Percentiles rank a stretch among this genome's conserved stretches.
Evolutionary conservation across 2,113 vertebrate species (phyloP).

Genomic region (Anoplopoma fimbria): DNA sequence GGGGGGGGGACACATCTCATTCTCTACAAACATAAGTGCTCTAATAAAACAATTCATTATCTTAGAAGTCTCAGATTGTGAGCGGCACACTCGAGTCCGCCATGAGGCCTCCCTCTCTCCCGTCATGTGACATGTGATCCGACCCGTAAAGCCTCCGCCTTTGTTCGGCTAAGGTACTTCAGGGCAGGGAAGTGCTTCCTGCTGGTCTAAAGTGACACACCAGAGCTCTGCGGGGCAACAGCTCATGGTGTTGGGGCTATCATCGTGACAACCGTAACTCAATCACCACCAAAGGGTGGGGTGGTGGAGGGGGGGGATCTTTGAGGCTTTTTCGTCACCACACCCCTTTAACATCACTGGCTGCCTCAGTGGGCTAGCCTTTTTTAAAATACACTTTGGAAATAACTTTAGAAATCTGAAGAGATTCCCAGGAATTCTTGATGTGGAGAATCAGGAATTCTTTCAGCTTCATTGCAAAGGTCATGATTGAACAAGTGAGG

Average conservation of each 20-base stretch:
- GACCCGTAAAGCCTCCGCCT: conserved; percentile 44
- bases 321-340: conserved; percentile 47
- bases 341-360: conserved; percentile 43
- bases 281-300: conserved; percentile 42
- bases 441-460: conserved; percentile 41
- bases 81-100: conserved; percentile 47
- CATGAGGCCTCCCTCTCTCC: conserved; percentile 47
- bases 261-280: conserved; percentile 45
- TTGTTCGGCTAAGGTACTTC: conserved; percentile 16
- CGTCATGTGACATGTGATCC: conserved; percentile 53
- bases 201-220: conserved; percentile 74
- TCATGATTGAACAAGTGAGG: conserved; percentile 47
- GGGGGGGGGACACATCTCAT: conserved; percentile 64
- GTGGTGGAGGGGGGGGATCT: conserved; percentile 33
- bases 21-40: conserved; percentile 73
- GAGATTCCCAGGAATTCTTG: conserved; percentile 36
- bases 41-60: conserved; percentile 63
- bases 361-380: conserved; percentile 27
- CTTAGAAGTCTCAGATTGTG: conserved; percentile 62
- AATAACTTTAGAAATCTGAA: conserved; percentile 62
- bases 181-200: conserved; percentile 70
- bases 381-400: conserved; percentile 74
- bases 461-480: conserved; percentile 58
- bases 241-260: conserved; percentile 59
- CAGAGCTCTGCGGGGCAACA: conserved; percentile 40